Evolutionary conservation across 2,113 vertebrate genomes (phyloP).

Genomic region (Pseudois nayaur): DNA sequence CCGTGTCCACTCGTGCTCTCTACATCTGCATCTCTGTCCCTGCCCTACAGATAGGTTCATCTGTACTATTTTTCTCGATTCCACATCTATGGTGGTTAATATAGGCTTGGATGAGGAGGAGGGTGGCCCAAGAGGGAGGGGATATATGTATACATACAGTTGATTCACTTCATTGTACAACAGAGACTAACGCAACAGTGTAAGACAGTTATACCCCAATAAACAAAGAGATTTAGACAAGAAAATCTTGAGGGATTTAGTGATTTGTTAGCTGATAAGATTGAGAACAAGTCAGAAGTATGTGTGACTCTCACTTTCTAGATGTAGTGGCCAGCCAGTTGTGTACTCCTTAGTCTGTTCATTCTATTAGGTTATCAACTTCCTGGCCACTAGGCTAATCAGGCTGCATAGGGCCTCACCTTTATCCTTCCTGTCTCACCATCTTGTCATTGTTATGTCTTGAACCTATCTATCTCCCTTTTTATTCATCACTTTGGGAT

Average conservation of each 20-base stretch:
- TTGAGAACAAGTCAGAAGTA: not conserved
- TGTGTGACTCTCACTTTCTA: not conserved
- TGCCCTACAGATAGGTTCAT: not conserved
- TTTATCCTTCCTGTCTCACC: fast-evolving
- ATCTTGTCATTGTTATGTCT: not conserved
- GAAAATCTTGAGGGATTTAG: not conserved
- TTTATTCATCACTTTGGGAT: not conserved
- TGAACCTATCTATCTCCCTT: not conserved
- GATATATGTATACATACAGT: not conserved
- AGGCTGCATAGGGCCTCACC: not conserved
- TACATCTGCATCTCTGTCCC: not conserved
- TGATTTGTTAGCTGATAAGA: not conserved
- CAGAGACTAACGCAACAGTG: not conserved
- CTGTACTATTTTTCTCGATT: not conserved
- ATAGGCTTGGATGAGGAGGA: not conserved
- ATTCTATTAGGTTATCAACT: not conserved
- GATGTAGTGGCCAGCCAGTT: not conserved
- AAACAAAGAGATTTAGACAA: not conserved
- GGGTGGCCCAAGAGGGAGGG: not conserved
- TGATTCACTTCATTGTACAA: not conserved
- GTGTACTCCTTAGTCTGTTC: not conserved
- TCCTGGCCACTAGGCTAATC: not conserved
- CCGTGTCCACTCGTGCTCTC: not conserved
- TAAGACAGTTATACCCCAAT: not conserved
- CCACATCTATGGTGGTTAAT: not conserved